Base-by-base conservation (phyloP, 2,797 vertebrate genomes). In the Pangasius sanitwongsei region DNA sequence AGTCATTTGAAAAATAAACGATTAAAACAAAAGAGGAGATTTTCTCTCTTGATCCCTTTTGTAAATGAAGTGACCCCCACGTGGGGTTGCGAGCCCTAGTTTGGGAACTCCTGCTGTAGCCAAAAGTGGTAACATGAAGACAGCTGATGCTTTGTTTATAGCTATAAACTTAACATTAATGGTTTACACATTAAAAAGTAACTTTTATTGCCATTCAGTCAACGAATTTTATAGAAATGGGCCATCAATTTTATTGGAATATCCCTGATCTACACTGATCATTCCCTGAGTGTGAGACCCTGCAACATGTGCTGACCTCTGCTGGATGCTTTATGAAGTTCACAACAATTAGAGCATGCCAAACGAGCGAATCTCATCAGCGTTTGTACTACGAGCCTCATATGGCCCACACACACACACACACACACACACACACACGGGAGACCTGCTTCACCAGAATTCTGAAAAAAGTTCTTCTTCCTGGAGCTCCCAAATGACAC, bases 251-350 rank as follows among this genome's bases (percentile, higher is more conserved):
- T 4, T 57, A 57, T 57, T 57, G 55, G 55, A 57, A 57, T 48
- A 18, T 57, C 5, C 4, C 55, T 16, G 4, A 16, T 57, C 55
- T 18, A 44, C 44, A 6, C 44, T 44, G 44, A 20, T 57, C 16
- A 20, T 55, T 70, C 74, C 80, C 48, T 63, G 78, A 31, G 69
- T 87, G 48, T 31, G 50, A 50, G 85, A 93, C 89, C 89, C 86
- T 91, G 74, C 91, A 89, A 94, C 48, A 74, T 91, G 90, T 93
- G 92, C 92, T 93, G 95, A 93, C 95, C 94, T 94, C 95, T 95
- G 88, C 92, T 95, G 94, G 94, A 87, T 86, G 86, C 84, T 85
- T 59, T 11, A 12, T 82, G 91, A 92, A 94, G 84, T 91, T 72
- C 93, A 92, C 41, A 34, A 59, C 82, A 80, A 41, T 61, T 31